Evolutionary conservation across 2,888 invertebrate species (phyloP), one percentile per base, ranked within the genome.

Genomic region (Pogonocherus hispidulus): DNA sequence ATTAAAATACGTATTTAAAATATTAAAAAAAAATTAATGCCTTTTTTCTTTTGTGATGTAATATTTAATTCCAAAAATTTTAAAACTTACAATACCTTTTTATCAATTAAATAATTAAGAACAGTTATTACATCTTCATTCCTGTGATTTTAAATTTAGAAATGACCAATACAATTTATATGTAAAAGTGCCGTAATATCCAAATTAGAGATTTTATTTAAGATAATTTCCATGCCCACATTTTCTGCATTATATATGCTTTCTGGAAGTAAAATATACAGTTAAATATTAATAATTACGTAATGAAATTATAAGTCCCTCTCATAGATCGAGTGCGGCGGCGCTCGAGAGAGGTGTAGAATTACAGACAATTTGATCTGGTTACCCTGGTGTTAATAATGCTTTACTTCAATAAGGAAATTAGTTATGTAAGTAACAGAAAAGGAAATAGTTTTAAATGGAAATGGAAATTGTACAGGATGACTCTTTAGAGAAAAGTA

Each of bases 371-470:
- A 55, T 55, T 55, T 55, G 41, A 55, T 37, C 37, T 20, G 55
- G 55, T 55, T 55, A 41, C 54, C 20, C 19, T 37, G 41, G 55
- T 55, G 55, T 55, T 55, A 55, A 55, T 55, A 55, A 55, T 55
- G 41, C 27, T 55, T 55, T 55, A 19, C 55, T 55, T 55, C 55
- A 41, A 37, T 41, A 41, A 55, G 55, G 55, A 55, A 55, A 55
- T 55, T 55, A 55, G 55, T 55, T 55, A 37, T 55, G 55, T 55
- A 37, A 20, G 37, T 41, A 41, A 19, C 37, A 22, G 18, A 6
- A 55, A 19, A 55, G 37, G 37, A 55, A 37, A 37, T 37, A 55
- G 22, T 55, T 37, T 20, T 41, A 37, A 55, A 55, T 55, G 32
- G 37, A 18, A 37, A 55, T 55, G 55, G 55, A 55, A 55, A 55